Evolutionary conservation across 2,888 invertebrate genomes (phyloP).

Genomic region (Nomada hirtipes): DNA sequence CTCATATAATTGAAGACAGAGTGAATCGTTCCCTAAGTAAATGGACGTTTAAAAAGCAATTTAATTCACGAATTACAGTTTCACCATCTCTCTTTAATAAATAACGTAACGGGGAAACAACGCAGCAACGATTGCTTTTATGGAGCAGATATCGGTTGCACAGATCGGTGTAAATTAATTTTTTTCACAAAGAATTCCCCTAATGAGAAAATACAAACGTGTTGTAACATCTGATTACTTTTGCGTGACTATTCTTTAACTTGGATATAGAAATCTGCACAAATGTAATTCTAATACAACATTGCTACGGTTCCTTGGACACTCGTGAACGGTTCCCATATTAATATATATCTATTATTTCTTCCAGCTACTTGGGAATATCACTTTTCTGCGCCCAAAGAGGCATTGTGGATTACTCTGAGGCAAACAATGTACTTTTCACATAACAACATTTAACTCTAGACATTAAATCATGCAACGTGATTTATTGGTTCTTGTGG

Average conservation of each 20-base stretch:
- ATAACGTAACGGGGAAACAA: not conserved
- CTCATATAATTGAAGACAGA: not conserved
- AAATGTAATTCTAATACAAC: not conserved
- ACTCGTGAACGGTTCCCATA: not conserved
- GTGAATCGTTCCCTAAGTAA: slow-evolving; percentile 2
- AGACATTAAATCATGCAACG: no score
- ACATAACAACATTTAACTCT: not conserved
- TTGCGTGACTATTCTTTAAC: not conserved
- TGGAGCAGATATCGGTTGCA: not conserved
- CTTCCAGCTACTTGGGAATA: not conserved
- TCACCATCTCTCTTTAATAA: not conserved
- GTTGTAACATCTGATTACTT: not conserved
- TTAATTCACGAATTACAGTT: slow-evolving; percentile 12
- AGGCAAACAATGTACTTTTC: not conserved
- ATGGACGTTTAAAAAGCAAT: slow-evolving; percentile 33
- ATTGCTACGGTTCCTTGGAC: not conserved
- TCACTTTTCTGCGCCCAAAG: not conserved
- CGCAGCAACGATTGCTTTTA: not conserved
- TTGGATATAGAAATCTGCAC: not conserved
- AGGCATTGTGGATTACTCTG: not conserved
- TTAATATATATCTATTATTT: not conserved
- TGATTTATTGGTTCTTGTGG: no score
- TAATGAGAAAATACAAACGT: not conserved
- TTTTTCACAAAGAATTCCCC: not conserved
- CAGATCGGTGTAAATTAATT: slow-evolving; percentile 16